Conservation (phyloP, 2,888 invertebrate genomes). For the Pheosia tremula region DNA sequence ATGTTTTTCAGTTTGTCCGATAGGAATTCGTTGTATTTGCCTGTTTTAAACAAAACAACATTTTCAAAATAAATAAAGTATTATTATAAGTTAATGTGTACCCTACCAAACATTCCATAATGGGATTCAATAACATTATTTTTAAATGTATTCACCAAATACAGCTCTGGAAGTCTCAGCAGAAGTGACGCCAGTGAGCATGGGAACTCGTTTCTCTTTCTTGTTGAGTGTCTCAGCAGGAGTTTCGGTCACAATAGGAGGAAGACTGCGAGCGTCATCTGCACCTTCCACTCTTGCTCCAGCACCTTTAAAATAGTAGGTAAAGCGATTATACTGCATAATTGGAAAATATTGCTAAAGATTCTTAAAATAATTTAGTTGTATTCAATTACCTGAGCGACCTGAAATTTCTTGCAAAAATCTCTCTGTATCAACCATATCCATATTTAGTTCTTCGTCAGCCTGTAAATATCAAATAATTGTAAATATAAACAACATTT, state of each 20-base stretch:
- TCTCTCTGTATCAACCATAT: slow-evolving; percentile 82
- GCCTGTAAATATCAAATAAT: slow-evolving; percentile 61
- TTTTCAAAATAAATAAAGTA: too few relatives aligned
- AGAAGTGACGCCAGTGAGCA: slow-evolving; percentile 89
- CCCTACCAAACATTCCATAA: neutral
- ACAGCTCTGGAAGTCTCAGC: slow-evolving; percentile 88
- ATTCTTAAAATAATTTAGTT: neutral
- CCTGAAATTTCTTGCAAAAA: slow-evolving; percentile 87
- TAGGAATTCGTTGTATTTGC: slow-evolving; percentile 69
- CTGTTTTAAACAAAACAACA: slow-evolving; percentile 39
- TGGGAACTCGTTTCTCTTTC: slow-evolving; percentile 84
- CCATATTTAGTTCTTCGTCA: slow-evolving; percentile 85
- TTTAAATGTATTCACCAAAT: slow-evolving; percentile 61
- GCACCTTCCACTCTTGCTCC: slow-evolving; percentile 88
- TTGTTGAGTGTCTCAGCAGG: slow-evolving; percentile 86
- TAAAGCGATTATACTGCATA: neutral
- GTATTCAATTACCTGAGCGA: slow-evolving; percentile 53
- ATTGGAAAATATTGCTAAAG: neutral
- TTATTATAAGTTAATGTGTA: neutral
- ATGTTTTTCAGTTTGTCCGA: slow-evolving; percentile 56
- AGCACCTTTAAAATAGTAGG: slow-evolving; percentile 65
- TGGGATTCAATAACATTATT: neutral
- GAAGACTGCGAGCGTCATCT: slow-evolving; percentile 87
- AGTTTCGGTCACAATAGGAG: slow-evolving; percentile 86
- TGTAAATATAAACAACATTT: too few relatives aligned